phyloP scores from a whole-genome alignment of 2,113 vertebrate genomes.

The Phaetusa simplex region DNA sequence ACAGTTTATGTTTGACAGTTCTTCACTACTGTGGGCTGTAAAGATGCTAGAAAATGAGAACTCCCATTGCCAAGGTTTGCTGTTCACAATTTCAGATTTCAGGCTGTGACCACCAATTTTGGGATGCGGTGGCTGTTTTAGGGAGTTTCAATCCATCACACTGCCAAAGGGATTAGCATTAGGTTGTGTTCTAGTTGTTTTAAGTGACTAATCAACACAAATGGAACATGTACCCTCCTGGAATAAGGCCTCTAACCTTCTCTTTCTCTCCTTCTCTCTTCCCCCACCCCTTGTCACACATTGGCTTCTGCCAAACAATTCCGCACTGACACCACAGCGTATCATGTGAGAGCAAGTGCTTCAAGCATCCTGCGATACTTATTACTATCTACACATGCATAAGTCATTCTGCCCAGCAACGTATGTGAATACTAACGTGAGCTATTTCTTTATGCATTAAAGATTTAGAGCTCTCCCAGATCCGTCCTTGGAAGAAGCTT shows the following conservation, averaged over 20 bases:
- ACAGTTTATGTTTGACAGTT: not conserved
- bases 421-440: not conserved
- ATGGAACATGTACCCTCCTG: not conserved
- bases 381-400: slow-evolving; percentile 54
- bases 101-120: not conserved
- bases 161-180: not conserved
- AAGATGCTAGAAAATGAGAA: not conserved
- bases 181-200: not conserved
- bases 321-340: not conserved
- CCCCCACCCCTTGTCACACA: slow-evolving; percentile 24
- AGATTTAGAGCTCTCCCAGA: not conserved
- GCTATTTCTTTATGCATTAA: not conserved
- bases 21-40: not conserved
- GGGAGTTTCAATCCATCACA: not conserved
- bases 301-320: slow-evolving; percentile 56
- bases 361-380: slow-evolving; percentile 55
- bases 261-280: not conserved
- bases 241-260: slow-evolving; percentile 27
- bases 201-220: not conserved
- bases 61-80: not conserved
- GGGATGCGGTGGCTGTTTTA: not conserved
- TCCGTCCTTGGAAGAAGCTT: not conserved
- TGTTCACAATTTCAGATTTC: slow-evolving; percentile 17
- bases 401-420: slow-evolving; percentile 29
- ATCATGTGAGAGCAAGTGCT: slow-evolving; percentile 35